Evolutionary conservation across 1,140 invertebrate genomes (phyloP), one percentile per base, ranked within the genome.

Genomic region (Latrodectus geometricus): DNA sequence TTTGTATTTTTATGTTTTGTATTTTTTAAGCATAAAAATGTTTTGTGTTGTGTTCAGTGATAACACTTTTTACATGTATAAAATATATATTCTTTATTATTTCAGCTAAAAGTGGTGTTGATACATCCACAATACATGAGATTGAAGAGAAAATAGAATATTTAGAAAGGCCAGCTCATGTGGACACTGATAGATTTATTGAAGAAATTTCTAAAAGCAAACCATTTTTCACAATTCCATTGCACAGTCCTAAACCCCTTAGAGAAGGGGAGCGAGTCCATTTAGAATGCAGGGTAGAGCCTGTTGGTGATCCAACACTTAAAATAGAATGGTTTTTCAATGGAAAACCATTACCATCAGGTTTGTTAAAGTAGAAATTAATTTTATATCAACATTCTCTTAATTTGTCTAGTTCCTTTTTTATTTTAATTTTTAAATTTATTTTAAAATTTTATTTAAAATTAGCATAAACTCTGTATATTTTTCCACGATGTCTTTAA

Each of bases 201-300:
- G 96, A 97, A 92, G 97, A 98, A 92, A 96, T 96, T 77, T 96
- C 96, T 11, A 97, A 97, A 92, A 97, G 96, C 0, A 97, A 96
- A 91, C 97, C 97, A 5, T 95, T 96, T 69, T 97, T 98, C 90
- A 94, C 96, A 0, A 95, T 96, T 89, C 96, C 96, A 2, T 90
- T 98, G 11, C 94, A 93, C 79, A 78, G 72, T 89, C 94, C 95
- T 14, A 94, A 94, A 90, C 95, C 95, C n/a, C 93, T 97, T 5
- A 94, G 79, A 93, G 97, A 98, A 92, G 96, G 95, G 0, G 95
- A 97, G 92, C 96, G 95, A 90, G 96, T 96, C 72, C 97, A 97
- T 83, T 89, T 92, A 52, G 91, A 91, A 88, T 91, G 90, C 80
- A 88, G 90, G 92, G 94, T 98, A 35, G 96, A 97, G 90, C 97